Evolutionary conservation across 2,888 invertebrate genomes (phyloP).

Genomic region (Drosophila algonquin): DNA sequence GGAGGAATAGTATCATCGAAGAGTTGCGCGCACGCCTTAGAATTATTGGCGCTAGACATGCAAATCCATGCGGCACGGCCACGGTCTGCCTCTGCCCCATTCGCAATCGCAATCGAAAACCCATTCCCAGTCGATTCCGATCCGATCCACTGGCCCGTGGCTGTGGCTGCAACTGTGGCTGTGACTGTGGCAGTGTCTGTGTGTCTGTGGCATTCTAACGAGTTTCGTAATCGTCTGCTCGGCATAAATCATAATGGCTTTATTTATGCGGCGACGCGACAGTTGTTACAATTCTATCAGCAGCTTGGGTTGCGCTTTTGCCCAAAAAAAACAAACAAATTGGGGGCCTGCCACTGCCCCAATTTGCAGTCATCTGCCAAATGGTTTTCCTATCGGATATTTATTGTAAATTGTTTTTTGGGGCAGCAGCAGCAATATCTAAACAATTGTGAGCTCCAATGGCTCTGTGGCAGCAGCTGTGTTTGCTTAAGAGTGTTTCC

Average conservation of each 20-base stretch:
- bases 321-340: conserved; percentile 56
- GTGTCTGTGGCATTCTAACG: conserved; percentile 45
- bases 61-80: conserved; percentile 64
- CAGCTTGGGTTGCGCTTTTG: conserved; percentile 43
- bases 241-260: conserved; percentile 77
- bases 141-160: conserved; percentile 27
- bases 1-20: conserved; percentile 59
- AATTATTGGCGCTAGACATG: conserved; percentile 82
- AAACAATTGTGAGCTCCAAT: conserved; percentile 60
- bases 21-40: conserved; percentile 66
- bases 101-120: background rate
- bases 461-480: conserved; percentile 54
- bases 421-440: conserved; percentile 38
- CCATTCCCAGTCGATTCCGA: background rate
- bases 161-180: no score
- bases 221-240: conserved; percentile 67
- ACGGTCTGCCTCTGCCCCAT: no score
- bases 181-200: no score
- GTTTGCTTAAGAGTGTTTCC: conserved; percentile 49
- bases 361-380: conserved; percentile 61
- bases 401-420: conserved; percentile 59
- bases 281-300: conserved; percentile 81
- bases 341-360: no score
- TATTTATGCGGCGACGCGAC: conserved; percentile 75
- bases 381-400: conserved; percentile 53